phyloP scores from a whole-genome alignment of 2,888 invertebrate genomes.

The Gymnoscelis rufifasciata region DNA sequence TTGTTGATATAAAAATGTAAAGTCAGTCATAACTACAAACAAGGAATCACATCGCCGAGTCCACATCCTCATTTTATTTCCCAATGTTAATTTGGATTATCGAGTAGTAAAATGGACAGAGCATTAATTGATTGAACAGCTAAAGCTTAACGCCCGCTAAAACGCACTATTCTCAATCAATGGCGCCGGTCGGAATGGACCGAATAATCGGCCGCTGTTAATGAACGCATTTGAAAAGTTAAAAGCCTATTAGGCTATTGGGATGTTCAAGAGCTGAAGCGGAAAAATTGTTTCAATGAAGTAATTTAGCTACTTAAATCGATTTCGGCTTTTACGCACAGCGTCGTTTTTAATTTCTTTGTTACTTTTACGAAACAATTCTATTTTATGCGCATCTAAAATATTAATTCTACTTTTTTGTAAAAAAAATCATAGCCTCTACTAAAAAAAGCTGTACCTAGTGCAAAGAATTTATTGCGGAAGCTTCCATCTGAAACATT shows the following conservation, averaged over 20 bases:
- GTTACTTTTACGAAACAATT: too few species aligned
- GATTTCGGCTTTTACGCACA: too few species aligned
- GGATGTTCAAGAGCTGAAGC: background rate
- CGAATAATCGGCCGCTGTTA: slow-evolving; percentile 63
- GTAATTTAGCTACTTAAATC: too few species aligned
- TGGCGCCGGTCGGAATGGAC: slow-evolving; percentile 43
- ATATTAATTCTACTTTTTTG: too few species aligned
- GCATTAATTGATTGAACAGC: slow-evolving; percentile 44
- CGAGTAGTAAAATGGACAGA: slow-evolving; percentile 7
- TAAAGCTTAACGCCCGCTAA: slow-evolving; percentile 40
- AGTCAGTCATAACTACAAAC: too few species aligned
- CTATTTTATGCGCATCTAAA: too few species aligned
- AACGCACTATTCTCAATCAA: slow-evolving; percentile 55
- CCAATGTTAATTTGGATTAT: slow-evolving; percentile 23
- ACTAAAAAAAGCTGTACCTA: too few species aligned
- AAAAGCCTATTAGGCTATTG: slow-evolving; percentile 50
- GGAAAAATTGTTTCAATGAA: background rate
- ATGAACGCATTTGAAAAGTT: slow-evolving; percentile 75
- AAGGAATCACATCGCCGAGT: background rate
- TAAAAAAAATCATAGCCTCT: too few species aligned
- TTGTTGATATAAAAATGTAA: too few species aligned
- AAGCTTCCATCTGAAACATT: too few species aligned
- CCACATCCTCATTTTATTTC: background rate
- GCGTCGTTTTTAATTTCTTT: too few species aligned
- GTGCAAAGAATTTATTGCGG: too few species aligned